Evolutionary conservation across 2,888 invertebrate species (phyloP), one percentile per base, ranked within the genome.

Genomic region (Halictus ligatus): DNA sequence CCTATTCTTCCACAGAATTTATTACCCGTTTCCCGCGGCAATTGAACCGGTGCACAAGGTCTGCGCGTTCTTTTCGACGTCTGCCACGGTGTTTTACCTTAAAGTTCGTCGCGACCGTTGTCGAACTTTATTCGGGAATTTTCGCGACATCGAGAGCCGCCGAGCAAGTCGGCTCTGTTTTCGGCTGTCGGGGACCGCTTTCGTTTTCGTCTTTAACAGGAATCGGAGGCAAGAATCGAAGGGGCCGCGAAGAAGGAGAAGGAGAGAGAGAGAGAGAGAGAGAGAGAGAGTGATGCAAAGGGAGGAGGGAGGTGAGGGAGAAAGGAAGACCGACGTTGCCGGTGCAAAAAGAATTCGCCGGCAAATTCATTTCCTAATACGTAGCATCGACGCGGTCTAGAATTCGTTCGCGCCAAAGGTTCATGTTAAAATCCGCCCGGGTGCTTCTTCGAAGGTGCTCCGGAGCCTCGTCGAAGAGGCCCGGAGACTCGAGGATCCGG

Each of bases 341-440:
- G 78, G 71, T 43, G 75, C 75, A 87, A 89, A 93, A 92, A 92
- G 91, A 89, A 15, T 58, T 85, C 81, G 87, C 84, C 91, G 91
- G 54, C 90, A 93, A 93, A 93, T 93, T 92, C 93, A 92, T 93
- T 93, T 86, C 93, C 93, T 92, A 93, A 93, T 93, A 93, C 92
- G 93, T 93, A 86, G 67, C 88, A 71, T 76, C 83, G 83, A 84
- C 89, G 88, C 89, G 89, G 91, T 92, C 92, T 93, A 93, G 93
- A 93, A 93, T 93, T 92, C 93, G 91, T 93, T 92, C 92, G 92
- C 91, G 92, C 93, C 93, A 93, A 93, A 93, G 90, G 89, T 91
- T 93, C 91, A 93, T 93, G 93, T 89, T 93, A 93, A 93, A 93
- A 91, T 90, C 89, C 15, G 18, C 29, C 15, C 85, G 84, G 83